Base-by-base conservation (phyloP, 2,888 invertebrate species). In the Tipula confusa region DNA sequence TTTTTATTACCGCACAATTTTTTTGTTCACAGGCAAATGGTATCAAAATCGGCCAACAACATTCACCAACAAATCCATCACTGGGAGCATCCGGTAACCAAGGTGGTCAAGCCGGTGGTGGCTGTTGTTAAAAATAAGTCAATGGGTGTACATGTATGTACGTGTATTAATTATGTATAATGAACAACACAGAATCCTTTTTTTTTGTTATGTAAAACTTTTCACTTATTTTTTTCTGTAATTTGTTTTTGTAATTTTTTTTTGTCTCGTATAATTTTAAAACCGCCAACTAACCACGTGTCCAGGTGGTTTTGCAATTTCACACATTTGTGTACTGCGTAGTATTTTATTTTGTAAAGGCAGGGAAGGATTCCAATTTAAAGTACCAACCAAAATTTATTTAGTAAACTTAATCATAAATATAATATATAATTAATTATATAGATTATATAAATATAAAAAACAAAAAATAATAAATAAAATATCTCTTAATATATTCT, bases 41-140 rank as follows among this genome's bases (percentile, higher is more conserved):
- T 87, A 99, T 99, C 90, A 99, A 99, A 93, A 97, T 99, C 88
- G 99, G 99, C 83, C 98, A 99, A 85, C 98, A 99, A 91, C 98
- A 99, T 91, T 97, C 98, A 85, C 97, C 97, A 84, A 96, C 95
- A 87, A 96, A 94, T 89, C 94, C 95, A 36, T 93, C 93, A 87
- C 90, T 95, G 89, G 93, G 95, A 82, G 95, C 94, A 18, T 93
- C 96, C 84, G 95, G 96, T 86, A 94, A 94, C 85, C 94, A 95
- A 85, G 95, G 95, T 85, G 89, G 89, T 83, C 88, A 89, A 83
- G 95, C 95, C 87, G 95, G 95, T 86, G 96, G 96, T 86, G 97
- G 97, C 89, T 98, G 98, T 91, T 98, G 96, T 93, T 96, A 95
- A 93, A 64, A 64, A 64, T 64, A 64, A 64, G 64, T 64, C 64